Base-by-base conservation (phyloP, 2,797 vertebrate species). In the Parambassis ranga region DNA sequence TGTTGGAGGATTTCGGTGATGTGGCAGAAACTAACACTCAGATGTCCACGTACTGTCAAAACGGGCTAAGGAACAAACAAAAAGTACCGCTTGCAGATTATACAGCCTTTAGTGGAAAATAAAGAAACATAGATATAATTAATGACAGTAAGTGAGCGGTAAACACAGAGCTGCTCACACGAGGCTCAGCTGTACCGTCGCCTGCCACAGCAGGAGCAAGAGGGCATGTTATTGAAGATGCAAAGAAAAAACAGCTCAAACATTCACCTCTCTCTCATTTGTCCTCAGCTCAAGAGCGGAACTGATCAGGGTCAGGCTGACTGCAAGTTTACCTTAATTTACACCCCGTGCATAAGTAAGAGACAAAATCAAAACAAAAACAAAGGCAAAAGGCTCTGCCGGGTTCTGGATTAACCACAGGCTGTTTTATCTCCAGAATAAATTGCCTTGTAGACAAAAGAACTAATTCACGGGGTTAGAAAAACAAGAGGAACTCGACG, bases 391-490 rank as follows among this genome's bases (percentile, higher is more conserved):
- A 76, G 67, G 46, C 41, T 18, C 48, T 23, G 75, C 33, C 36
- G 15, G 57, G 64, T 70, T 69, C 39, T 57, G 79, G 88, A 88
- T 87, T 87, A 86, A 79, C 82, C 70, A 68, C 53, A 37, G 79
- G 65, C 72, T 77, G 76, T 86, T 87, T 87, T 79, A 87, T 86
- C 79, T 83, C 60, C 6, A 0, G 77, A 82, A 84, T 85, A 89
- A 87, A 89, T 89, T 86, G 78, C 85, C 85, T 82, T 79, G 77
- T 77, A 85, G 78, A 87, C 76, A 87, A 90, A 89, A 84, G 60
- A 73, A 75, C 46, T 83, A 55, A 88, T 83, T 83, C 33, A 8
- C 30, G 7, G 46, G 64, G 80, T 79, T 81, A 51, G 70, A 76
- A 79, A 78, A 84, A 88, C 67, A 79, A 77, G 80, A 62, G 50